Evolutionary conservation across 2,797 vertebrate genomes (phyloP).

Genomic region (Nyctalus aviator): DNA sequence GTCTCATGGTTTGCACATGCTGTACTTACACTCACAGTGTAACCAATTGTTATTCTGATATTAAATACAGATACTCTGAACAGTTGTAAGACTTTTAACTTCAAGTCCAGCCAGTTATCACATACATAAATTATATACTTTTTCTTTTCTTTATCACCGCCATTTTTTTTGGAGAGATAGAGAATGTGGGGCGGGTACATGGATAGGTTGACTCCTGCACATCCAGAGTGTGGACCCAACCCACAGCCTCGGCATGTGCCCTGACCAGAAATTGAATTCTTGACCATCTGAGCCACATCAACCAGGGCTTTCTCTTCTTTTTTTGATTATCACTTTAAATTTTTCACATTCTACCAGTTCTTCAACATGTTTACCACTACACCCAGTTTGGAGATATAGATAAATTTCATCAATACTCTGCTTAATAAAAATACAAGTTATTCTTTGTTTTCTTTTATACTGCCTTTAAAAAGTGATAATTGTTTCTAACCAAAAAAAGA

Average conservation of each 20-base stretch:
- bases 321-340: background rate
- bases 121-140: background rate
- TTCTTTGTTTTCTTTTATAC: background rate
- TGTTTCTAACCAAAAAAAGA: background rate
- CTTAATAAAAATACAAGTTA: conserved; percentile 15
- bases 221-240: background rate
- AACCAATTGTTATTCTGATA: background rate
- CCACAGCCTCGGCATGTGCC: background rate
- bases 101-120: background rate
- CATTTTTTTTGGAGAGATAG: background rate
- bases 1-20: background rate
- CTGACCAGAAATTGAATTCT: background rate
- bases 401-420: background rate
- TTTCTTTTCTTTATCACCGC: background rate
- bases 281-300: background rate
- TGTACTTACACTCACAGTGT: background rate
- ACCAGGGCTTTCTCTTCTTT: background rate
- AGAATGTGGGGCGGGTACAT: background rate
- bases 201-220: background rate
- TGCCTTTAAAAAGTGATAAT: background rate
- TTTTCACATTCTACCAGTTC: background rate
- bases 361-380: background rate
- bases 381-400: background rate
- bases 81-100: background rate
- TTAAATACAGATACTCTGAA: background rate